Evolutionary conservation across 1,140 invertebrate genomes (phyloP).

Genomic region (Artemia franciscana): DNA sequence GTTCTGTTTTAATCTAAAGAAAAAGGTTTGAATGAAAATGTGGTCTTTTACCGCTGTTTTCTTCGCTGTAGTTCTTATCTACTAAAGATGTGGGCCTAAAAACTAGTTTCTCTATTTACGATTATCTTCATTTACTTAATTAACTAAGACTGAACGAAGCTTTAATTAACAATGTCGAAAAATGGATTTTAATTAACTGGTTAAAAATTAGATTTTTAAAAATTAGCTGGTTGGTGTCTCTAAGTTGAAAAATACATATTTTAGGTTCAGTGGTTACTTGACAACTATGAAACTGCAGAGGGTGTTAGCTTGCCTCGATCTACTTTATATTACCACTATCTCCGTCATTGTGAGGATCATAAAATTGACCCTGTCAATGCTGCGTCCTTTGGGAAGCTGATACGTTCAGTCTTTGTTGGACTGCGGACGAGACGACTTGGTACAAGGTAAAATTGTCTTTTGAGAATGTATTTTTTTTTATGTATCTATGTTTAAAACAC

Average conservation of each 20-base stretch:
- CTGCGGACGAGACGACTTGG: slow-evolving; percentile 76
- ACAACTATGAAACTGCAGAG: slow-evolving; percentile 95
- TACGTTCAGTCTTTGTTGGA: slow-evolving; percentile 89
- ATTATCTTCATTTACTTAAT: no score
- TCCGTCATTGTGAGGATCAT: slow-evolving; percentile 77
- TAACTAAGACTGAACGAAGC: no score
- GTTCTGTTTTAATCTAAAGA: no score
- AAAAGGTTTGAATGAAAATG: no score
- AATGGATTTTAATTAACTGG: no score
- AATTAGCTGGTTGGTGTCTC: no score
- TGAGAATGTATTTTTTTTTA: slow-evolving; percentile 1
- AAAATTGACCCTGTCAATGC: slow-evolving; percentile 95
- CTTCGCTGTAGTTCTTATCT: no score
- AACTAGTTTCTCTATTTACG: no score
- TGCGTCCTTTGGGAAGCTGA: slow-evolving; percentile 95
- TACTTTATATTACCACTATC: slow-evolving; percentile 88
- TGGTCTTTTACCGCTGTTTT: no score
- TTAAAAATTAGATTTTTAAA: no score
- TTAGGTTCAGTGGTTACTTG: slow-evolving; percentile 85
- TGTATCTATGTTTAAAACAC: background rate
- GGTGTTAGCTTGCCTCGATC: slow-evolving; percentile 86
- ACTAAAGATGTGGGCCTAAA: no score
- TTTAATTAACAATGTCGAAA: no score
- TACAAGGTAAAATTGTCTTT: slow-evolving; percentile 36
- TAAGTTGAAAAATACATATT: background rate